phyloP scores from a whole-genome alignment of 1,140 invertebrate genomes.

The Periplaneta americana region DNA sequence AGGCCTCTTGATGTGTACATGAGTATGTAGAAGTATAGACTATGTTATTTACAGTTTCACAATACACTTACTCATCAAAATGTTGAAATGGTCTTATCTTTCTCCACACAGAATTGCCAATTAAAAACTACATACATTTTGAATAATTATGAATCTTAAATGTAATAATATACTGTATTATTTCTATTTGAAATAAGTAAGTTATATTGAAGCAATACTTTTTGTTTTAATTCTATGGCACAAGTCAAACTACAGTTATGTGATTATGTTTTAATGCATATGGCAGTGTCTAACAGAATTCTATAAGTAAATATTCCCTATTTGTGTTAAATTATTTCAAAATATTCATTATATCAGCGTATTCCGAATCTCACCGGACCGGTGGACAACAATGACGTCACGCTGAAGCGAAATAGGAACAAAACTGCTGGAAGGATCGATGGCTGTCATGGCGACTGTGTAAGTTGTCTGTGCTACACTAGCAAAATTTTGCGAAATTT shows the following conservation, averaged over 20 bases:
- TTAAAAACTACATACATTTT: neutral
- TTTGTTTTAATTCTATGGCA: neutral
- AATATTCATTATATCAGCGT: too few relatives aligned
- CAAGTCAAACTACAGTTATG: neutral
- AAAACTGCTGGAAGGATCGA: too few relatives aligned
- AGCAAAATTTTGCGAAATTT: too few relatives aligned
- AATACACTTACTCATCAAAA: neutral
- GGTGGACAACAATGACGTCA: too few relatives aligned
- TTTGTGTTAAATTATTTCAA: too few relatives aligned
- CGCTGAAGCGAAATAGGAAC: too few relatives aligned
- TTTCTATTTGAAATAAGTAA: too few relatives aligned
- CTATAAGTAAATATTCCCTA: neutral
- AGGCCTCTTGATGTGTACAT: neutral
- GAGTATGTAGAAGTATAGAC: neutral
- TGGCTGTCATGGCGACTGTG: too few relatives aligned
- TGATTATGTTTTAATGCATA: neutral
- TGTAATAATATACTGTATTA: too few relatives aligned
- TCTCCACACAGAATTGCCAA: neutral
- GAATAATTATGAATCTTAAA: neutral
- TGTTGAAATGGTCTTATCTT: neutral
- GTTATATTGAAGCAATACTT: neutral
- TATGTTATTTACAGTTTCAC: neutral
- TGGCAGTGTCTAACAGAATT: neutral
- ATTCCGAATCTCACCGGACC: too few relatives aligned
- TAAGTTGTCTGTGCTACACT: too few relatives aligned